Evolutionary conservation across 2,797 vertebrate genomes (phyloP).

Genomic region (Chaunax sp.): DNA sequence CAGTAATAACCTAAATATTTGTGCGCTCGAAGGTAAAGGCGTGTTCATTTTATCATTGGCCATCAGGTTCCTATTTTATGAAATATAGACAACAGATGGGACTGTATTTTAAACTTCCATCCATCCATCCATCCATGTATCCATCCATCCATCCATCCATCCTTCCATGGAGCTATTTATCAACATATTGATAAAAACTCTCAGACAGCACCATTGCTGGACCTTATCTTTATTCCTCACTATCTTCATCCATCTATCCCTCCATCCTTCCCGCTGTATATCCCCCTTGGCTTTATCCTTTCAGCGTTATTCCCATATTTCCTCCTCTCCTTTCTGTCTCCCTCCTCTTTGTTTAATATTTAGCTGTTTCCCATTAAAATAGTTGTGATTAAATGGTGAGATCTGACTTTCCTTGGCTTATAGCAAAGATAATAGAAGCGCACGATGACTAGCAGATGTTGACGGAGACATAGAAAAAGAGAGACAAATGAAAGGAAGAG

Average conservation of each 20-base stretch:
- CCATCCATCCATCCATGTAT: conserved; percentile 19
- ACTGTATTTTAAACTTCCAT: conserved; percentile 27
- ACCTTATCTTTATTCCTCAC: background rate
- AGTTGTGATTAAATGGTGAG: conserved; percentile 60
- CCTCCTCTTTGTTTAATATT: conserved; percentile 26
- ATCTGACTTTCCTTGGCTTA: conserved; percentile 61
- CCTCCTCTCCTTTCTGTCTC: background rate
- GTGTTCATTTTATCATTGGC: conserved; percentile 56
- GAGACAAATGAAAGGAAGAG: conserved; percentile 7
- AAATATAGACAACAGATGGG: conserved; percentile 58
- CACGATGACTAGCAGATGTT: conserved; percentile 70
- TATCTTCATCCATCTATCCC: conserved; percentile 11
- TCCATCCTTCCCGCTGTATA: conserved; percentile 34
- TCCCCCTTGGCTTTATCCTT: conserved; percentile 18
- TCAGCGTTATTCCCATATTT: conserved; percentile 14
- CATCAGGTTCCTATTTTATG: conserved; percentile 69
- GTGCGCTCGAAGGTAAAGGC: conserved; percentile 54
- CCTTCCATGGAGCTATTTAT: conserved; percentile 52
- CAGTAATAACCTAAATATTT: conserved; percentile 70
- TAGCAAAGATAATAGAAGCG: conserved; percentile 48
- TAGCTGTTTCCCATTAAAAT: conserved; percentile 65
- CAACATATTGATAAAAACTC: conserved; percentile 41
- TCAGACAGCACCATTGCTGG: background rate
- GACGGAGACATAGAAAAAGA: conserved; percentile 38
- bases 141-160: conserved; percentile 16